Conservation (phyloP, 2,113 vertebrate genomes). For the Halcyon malimbica region DNA sequence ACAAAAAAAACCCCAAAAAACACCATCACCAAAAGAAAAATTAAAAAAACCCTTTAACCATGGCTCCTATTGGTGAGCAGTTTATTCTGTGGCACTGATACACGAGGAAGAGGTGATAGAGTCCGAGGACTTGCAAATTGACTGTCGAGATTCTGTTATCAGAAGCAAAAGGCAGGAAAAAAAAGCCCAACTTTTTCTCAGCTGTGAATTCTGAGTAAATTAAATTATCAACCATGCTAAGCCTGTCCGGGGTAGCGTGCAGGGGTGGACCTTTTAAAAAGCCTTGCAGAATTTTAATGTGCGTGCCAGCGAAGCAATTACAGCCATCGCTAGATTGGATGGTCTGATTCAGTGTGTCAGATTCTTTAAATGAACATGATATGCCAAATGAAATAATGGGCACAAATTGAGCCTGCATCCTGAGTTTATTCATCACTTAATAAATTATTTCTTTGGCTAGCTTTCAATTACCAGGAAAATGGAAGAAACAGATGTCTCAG, state of each 20-base stretch:
- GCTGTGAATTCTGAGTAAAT: neutral
- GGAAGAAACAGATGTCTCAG: slow-evolving; percentile 1
- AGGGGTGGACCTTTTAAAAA: neutral
- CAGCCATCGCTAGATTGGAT: neutral
- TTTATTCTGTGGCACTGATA: neutral
- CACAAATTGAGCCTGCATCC: slow-evolving; percentile 56
- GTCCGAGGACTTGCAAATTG: neutral
- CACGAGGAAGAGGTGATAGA: neutral
- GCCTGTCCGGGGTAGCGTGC: neutral
- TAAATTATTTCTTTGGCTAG: slow-evolving; percentile 34
- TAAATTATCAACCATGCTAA: neutral
- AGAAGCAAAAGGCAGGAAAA: neutral
- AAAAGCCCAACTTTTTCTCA: fast-evolving
- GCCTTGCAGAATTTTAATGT: neutral
- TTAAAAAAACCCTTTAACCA: neutral
- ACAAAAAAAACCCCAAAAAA: too few species aligned
- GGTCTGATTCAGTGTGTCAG: neutral
- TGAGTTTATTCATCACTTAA: slow-evolving; percentile 50
- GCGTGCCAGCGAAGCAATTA: neutral
- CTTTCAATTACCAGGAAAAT: slow-evolving; percentile 58
- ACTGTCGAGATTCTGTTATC: neutral
- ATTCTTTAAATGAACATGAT: slow-evolving; percentile 29
- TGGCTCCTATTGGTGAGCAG: neutral
- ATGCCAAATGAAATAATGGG: slow-evolving; percentile 39
- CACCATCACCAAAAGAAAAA: neutral